A percentile compares a stretch with the other conserved stretches of the same genome.
phyloP scores from a whole-genome alignment of 2,888 invertebrate genomes.

The Parnassius orleans region DNA sequence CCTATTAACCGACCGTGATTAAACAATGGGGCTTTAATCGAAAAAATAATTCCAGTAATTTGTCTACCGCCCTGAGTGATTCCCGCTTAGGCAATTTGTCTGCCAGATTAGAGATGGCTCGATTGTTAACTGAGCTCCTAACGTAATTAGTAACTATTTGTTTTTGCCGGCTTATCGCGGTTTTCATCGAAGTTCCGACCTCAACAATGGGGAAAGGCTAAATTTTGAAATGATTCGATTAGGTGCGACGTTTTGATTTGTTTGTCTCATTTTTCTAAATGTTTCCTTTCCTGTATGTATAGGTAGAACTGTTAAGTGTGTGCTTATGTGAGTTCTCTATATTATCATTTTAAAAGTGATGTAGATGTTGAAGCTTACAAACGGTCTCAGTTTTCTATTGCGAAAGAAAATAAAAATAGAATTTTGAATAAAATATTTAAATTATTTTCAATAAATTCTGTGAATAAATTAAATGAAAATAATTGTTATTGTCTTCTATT shows the following conservation, averaged over 20 bases:
- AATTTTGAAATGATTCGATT: constrained; percentile 63
- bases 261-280: constrained; percentile 37
- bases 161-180: constrained; percentile 63
- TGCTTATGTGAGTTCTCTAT: neutral
- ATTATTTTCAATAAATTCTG: no score
- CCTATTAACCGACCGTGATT: constrained; percentile 68
- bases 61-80: constrained; percentile 50
- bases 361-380: no score
- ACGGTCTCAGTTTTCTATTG: no score
- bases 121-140: constrained; percentile 67
- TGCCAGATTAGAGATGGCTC: constrained; percentile 62
- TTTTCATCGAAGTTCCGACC: constrained; percentile 46
- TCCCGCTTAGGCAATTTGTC: constrained; percentile 67
- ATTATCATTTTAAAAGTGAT: no score
- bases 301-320: neutral
- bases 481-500: no score
- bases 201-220: constrained; percentile 69
- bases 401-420: no score
- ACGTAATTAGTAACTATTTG: constrained; percentile 77
- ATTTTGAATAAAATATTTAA: no score
- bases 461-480: no score
- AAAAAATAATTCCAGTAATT: constrained; percentile 78
- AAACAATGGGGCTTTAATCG: constrained; percentile 74
- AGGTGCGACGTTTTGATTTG: constrained; percentile 45
- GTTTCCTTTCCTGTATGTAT: constrained; percentile 1